Base-by-base conservation (phyloP, 1,140 invertebrate species). In the Zaprionus gabonicus region DNA sequence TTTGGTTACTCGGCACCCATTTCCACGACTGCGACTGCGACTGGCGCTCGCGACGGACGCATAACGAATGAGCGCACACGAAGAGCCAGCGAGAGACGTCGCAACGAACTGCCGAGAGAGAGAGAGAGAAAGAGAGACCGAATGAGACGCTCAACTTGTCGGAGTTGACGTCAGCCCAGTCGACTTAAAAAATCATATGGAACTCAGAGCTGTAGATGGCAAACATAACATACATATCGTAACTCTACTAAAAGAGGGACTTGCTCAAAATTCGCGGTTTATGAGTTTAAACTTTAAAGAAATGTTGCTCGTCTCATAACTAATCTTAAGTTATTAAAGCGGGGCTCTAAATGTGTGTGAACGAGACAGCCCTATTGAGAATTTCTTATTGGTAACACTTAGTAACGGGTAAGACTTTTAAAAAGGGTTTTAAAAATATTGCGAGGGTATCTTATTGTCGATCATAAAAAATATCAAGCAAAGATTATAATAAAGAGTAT, bases 21-120 rank as follows among this genome's bases (percentile, higher is more conserved):
- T 9, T 20, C 57, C 71, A 81, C 81, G 74, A 85, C 68, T 38
- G 36, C 36, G 36, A 38, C 55, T 65, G 69, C 84, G 85, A 73
- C 79, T 84, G 85, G 70, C 75, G 81, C 75, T 90, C 80, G 64
- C 84, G 74, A 76, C 85, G 81, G 87, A 82, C 84, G 78, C 84
- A 82, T 71, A 71, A 57, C 84, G 84, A 88, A 90, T 88, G 83
- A 51, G 46, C 41, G 15, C 46, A 51, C 46, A 51, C 12, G 46
- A 71, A 68, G 56, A 36, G 73, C 28, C 70, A 72, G 74, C 56
- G 70, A 67, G 71, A 72, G 69, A 66, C 68, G 62, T 64, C 67
- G 63, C 68, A 49, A 71, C 67, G 63, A 57, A 63, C 70, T 70
- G n/a, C n/a, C 7, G 36, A 34, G 31, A 34, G 31, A 17, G 41